Percentiles rank a stretch among this genome's conserved stretches.
These are phyloP conservation scores for Subacronicta megacephala DNA, from an alignment of 2,888 invertebrate species.

Conservation along the genomic window DNA sequence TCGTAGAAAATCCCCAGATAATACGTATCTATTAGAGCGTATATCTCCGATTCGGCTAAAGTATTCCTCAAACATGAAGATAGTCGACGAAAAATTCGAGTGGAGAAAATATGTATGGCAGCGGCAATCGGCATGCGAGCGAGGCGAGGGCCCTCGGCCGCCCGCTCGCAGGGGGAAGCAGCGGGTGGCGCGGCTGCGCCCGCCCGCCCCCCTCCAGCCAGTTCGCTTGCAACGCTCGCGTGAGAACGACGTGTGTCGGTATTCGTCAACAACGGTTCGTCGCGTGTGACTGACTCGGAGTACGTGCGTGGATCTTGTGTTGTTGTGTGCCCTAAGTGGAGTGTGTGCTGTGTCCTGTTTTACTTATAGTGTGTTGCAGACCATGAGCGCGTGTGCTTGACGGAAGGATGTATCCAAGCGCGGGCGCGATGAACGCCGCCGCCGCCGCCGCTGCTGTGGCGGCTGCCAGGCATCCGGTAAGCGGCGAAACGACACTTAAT, in stretches of 20 bases:
- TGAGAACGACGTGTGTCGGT: slow-evolving; percentile 65
- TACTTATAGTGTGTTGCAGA: slow-evolving; percentile 76
- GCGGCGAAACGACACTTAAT: slow-evolving; percentile 65
- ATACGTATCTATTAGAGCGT: slow-evolving; percentile 88
- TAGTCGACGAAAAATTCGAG: slow-evolving; percentile 89
- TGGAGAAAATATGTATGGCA: slow-evolving; percentile 87
- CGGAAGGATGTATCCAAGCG: slow-evolving; percentile 95
- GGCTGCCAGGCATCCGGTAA: slow-evolving; percentile 96
- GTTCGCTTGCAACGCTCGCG: slow-evolving; percentile 76
- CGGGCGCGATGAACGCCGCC: slow-evolving; percentile 95
- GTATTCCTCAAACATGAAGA: slow-evolving; percentile 89
- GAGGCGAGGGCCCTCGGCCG: slow-evolving; percentile 59
- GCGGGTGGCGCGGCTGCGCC: slow-evolving; percentile 57
- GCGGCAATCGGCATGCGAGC: slow-evolving; percentile 81
- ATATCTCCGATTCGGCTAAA: slow-evolving; percentile 87
- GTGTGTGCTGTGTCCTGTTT: slow-evolving; percentile 82
- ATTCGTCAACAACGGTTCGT: slow-evolving; percentile 60
- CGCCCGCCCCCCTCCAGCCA: slow-evolving; percentile 69
- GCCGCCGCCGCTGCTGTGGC: slow-evolving; percentile 95
- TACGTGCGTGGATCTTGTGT: slow-evolving; percentile 74
- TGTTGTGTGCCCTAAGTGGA: slow-evolving; percentile 79
- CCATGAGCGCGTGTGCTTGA: slow-evolving; percentile 86
- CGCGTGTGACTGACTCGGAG: slow-evolving; percentile 81
- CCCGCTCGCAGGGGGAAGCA: slow-evolving; percentile 66
- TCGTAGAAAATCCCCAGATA: slow-evolving; percentile 83